Base-by-base conservation (phyloP, 1,140 invertebrate genomes). In the Aphelenchoides fujianensis region DNA sequence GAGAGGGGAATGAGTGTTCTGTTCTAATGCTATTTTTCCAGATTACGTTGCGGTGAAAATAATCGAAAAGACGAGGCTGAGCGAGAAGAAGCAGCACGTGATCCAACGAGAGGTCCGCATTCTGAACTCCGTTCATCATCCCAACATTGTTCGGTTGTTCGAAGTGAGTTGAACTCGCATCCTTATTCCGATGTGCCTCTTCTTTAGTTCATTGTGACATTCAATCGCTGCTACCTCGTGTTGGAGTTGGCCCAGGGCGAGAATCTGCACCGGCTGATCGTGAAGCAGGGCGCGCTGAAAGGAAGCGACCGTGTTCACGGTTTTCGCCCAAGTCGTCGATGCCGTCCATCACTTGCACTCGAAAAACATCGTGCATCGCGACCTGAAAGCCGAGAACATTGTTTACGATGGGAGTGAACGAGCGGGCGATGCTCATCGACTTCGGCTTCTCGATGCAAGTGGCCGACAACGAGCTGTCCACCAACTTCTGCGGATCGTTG, bases 301-400 rank as follows among this genome's bases (percentile, higher is more conserved):
- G n/a, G 63, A 66, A 30, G 12, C 31, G 19, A 36, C 12, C 12
- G 63, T 35, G 23, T n/a, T 34, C 32, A 12, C n/a, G 12, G 27
- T 66, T 35, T 66, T 66, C 53, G 23, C 36, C 53, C 63, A 66
- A 66, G 12, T 66, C 32, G 63, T 66, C 63, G 31, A 16, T 2
- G 63, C 63, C 12, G 63, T 66, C 23, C 12, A 31, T 66, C 63
- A 66, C 7, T 61, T 61, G 89, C 89, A 90, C 82, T 88, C 87
- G 68, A 86, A 89, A 64, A 89, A 90, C 76, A 91, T 92, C 78
- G 90, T 92, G 75, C 92, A 93, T 86, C 87, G 92, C 63, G 92
- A 93, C 84, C 88, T 93, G 54, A 93, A 93, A 85, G 91, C 91
- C 16, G 92, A 93, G 86, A 92, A 92, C 83, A 89, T 90, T 0